A percentile compares a stretch with the other conserved stretches of the same genome.
Conservation (phyloP, 2,888 invertebrate species). For the Atethmia centrago region DNA sequence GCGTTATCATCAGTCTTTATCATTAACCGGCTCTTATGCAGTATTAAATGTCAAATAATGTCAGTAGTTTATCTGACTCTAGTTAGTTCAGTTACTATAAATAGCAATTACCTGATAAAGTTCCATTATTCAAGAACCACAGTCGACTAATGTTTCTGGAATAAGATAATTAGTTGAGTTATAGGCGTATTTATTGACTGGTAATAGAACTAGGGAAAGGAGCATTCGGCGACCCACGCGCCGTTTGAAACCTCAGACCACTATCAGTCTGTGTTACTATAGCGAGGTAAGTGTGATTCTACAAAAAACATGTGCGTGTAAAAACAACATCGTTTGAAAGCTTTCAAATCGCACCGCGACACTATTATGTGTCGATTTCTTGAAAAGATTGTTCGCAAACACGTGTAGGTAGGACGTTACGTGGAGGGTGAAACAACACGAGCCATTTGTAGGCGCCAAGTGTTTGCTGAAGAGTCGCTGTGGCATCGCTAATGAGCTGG, state of each 20-base stretch:
- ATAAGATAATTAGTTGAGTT: constrained; percentile 55
- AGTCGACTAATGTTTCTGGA: constrained; percentile 36
- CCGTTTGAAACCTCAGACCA: constrained; percentile 4
- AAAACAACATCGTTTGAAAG: constrained; percentile 51
- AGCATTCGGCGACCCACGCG: constrained; percentile 51
- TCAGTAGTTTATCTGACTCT: constrained; percentile 30
- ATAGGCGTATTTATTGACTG: constrained; percentile 45
- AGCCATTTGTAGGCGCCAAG: constrained; percentile 84
- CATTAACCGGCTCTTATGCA: constrained; percentile 13
- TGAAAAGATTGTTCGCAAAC: constrained; percentile 69
- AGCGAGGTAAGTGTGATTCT: constrained; percentile 28
- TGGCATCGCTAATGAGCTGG: constrained; percentile 85
- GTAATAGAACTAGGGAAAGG: constrained; percentile 61
- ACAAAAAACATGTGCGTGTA: constrained; percentile 44
- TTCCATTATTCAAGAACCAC: constrained; percentile 29
- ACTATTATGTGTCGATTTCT: constrained; percentile 61
- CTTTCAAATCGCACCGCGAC: constrained; percentile 35
- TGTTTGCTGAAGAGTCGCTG: constrained; percentile 84
- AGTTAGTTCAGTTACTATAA: constrained; percentile 24
- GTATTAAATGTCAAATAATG: constrained; percentile 37
- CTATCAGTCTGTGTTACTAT: constrained; percentile 31
- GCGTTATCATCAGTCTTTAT: background rate
- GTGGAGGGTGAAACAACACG: constrained; percentile 75
- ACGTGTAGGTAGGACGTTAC: constrained; percentile 67
- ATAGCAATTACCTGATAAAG: constrained; percentile 38